phyloP scores from a whole-genome alignment of 2,888 invertebrate species.

The Allolobophora icterica region DNA sequence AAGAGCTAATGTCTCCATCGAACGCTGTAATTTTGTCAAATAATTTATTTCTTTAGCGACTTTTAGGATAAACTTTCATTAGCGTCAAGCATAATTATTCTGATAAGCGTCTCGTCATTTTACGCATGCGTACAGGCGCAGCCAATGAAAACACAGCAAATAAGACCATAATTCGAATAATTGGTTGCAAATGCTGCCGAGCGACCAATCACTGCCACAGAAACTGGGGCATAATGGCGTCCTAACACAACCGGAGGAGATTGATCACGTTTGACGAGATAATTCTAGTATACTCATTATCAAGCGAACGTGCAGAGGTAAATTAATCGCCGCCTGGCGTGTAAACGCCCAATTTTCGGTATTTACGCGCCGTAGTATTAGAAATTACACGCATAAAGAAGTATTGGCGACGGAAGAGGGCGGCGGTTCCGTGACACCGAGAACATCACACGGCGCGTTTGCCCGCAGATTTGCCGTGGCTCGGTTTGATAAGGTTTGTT shows the following conservation, averaged over 20 bases:
- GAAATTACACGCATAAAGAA: background rate
- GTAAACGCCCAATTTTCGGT: background rate
- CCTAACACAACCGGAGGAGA: background rate
- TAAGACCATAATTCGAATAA: background rate
- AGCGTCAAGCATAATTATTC: too few species aligned
- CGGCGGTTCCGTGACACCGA: background rate
- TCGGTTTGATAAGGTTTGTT: constrained; percentile 12
- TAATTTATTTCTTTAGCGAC: background rate
- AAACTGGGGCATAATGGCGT: background rate
- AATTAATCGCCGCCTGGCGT: background rate
- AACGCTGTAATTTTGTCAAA: background rate
- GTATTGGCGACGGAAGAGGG: background rate
- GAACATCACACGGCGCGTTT: background rate
- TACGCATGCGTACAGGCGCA: background rate
- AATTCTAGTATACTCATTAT: background rate
- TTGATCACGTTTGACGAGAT: background rate
- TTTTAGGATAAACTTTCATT: background rate
- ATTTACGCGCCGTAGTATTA: background rate
- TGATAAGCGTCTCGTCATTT: background rate
- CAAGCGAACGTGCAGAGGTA: background rate
- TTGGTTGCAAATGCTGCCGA: background rate
- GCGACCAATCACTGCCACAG: background rate
- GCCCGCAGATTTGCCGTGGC: background rate
- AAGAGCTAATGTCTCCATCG: too few species aligned
- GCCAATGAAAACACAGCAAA: background rate